Conservation (phyloP, 2,113 vertebrate genomes). For the Dromaius novaehollandiae region DNA sequence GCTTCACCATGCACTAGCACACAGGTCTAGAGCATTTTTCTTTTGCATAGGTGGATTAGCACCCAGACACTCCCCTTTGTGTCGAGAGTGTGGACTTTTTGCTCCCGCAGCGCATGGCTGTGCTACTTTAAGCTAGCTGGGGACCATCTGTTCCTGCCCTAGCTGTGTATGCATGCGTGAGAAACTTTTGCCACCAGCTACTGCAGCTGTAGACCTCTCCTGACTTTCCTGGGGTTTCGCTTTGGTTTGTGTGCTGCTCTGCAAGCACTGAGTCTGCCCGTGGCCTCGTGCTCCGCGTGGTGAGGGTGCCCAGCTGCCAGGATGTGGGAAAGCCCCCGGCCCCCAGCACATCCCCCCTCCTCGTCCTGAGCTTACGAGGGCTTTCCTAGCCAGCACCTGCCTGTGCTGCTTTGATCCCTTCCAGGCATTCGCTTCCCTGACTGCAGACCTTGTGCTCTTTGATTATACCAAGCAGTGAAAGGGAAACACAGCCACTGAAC, state of each 20-base stretch:
- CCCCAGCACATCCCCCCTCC: not conserved
- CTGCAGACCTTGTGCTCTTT: not conserved
- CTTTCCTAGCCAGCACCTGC: not conserved
- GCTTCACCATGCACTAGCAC: not conserved
- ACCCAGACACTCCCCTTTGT: not conserved
- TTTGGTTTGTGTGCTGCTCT: not conserved
- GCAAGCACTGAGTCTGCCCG: fast-evolving
- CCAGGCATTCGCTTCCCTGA: not conserved
- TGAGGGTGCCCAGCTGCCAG: not conserved
- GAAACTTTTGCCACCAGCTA: not conserved
- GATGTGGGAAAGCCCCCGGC: fast-evolving
- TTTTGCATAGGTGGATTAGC: not conserved
- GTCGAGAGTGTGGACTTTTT: not conserved
- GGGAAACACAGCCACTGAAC: not conserved
- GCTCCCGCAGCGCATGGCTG: not conserved
- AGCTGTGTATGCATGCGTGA: not conserved
- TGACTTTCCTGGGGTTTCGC: not conserved
- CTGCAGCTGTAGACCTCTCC: not conserved
- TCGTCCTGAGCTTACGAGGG: not conserved
- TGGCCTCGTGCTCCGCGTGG: not conserved
- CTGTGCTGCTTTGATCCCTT: not conserved
- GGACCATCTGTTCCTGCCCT: no score
- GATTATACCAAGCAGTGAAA: not conserved
- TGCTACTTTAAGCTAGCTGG: not conserved
- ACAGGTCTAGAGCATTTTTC: not conserved